Conservation (phyloP, 2,113 vertebrate species). For the Limanda limanda region DNA sequence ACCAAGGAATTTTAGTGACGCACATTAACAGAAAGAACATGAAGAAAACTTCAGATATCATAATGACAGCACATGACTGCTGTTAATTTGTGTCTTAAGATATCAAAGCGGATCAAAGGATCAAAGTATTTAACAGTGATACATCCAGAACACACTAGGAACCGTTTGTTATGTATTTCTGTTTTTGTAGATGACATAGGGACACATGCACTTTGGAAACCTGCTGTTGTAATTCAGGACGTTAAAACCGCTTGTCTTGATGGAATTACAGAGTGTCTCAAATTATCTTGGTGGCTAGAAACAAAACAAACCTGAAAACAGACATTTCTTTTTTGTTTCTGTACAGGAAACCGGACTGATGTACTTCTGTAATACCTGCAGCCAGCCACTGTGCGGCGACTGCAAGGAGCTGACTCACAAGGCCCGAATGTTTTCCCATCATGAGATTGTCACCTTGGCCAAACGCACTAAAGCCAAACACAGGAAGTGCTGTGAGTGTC, state of each 20-base stretch:
- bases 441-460: slow-evolving; percentile 92
- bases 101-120: not conserved
- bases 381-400: slow-evolving; percentile 89
- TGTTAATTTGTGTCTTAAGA: not conserved
- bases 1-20: too few relatives aligned
- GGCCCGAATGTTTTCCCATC: slow-evolving; percentile 91
- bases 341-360: slow-evolving; percentile 88
- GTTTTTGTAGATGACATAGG: too few relatives aligned
- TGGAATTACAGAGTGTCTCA: too few relatives aligned
- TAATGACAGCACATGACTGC: too few relatives aligned
- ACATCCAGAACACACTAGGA: too few relatives aligned
- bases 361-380: slow-evolving; percentile 95
- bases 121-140: too few relatives aligned
- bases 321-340: not conserved
- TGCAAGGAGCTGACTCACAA: slow-evolving; percentile 93
- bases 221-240: too few relatives aligned
- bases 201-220: too few relatives aligned
- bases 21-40: too few relatives aligned
- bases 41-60: too few relatives aligned
- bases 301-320: not conserved
- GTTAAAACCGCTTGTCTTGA: too few relatives aligned
- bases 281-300: not conserved
- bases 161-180: too few relatives aligned
- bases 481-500: slow-evolving; percentile 89
- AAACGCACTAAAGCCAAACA: slow-evolving; percentile 92